These are phyloP conservation scores for Gymnothorax reevesii DNA, from an alignment of 2,797 vertebrate genomes.

Conservation along the genomic window DNA sequence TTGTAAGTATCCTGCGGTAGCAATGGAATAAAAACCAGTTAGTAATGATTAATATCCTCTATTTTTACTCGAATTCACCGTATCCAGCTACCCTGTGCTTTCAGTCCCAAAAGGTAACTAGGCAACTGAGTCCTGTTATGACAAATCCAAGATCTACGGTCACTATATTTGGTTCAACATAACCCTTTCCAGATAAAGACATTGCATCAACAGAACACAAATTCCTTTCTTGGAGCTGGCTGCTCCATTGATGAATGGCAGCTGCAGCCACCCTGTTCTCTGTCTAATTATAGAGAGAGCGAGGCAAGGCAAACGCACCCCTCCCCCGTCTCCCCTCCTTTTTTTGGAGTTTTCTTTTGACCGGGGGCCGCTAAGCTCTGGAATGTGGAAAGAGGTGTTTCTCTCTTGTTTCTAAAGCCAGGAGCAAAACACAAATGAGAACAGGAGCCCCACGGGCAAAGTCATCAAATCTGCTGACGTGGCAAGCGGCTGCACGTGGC, in stretches of 20 bases:
- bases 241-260: constrained; percentile 34
- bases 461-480: not conserved
- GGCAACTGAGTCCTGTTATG: constrained; percentile 66
- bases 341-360: constrained; percentile 32
- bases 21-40: not conserved
- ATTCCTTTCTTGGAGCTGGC: constrained; percentile 53
- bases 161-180: constrained; percentile 54
- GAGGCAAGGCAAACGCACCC: constrained; percentile 49
- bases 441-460: constrained; percentile 26
- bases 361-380: constrained; percentile 5
- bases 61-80: constrained; percentile 54
- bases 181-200: constrained; percentile 53
- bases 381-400: constrained; percentile 44
- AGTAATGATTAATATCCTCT: constrained; percentile 42
- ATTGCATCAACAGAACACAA: constrained; percentile 31
- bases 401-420: constrained; percentile 38
- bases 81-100: constrained; percentile 58
- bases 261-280: constrained; percentile 37
- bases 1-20: constrained; percentile 12
- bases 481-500: not conserved
- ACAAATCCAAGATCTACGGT: constrained; percentile 63
- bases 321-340: constrained; percentile 16
- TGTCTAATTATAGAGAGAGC: constrained; percentile 60
- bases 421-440: constrained; percentile 6
- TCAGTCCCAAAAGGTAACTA: constrained; percentile 58